phyloP scores from a whole-genome alignment of 2,113 vertebrate species.

The Lathamus discolor region DNA sequence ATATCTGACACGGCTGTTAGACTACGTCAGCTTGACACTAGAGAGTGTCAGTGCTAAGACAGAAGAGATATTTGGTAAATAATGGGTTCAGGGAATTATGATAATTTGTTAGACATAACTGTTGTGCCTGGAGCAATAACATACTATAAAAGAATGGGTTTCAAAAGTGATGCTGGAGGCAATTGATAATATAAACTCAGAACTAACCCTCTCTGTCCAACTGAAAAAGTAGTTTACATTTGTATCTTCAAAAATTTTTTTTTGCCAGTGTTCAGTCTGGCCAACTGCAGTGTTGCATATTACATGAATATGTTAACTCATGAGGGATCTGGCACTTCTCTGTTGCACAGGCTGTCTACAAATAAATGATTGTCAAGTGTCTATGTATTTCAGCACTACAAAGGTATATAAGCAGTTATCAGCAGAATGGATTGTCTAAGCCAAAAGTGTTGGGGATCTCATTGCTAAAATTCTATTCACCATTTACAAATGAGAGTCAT shows the following conservation, averaged over 20 bases:
- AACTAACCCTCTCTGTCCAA: background rate
- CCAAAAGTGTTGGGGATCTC: background rate
- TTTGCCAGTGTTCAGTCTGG: background rate
- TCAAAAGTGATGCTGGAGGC: background rate
- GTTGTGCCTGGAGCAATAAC: background rate
- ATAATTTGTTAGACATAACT: background rate
- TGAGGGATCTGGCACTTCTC: background rate
- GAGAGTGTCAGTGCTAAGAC: background rate
- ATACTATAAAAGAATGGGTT: background rate
- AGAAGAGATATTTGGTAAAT: background rate
- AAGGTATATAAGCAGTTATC: background rate
- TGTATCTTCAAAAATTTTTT: background rate
- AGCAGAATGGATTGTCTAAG: background rate
- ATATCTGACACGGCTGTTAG: background rate
- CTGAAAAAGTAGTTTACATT: background rate
- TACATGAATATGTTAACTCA: background rate
- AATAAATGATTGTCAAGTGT: background rate
- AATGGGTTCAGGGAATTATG: background rate
- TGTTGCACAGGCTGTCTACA: background rate
- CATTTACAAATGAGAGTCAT: background rate
- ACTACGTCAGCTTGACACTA: background rate
- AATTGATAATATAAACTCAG: background rate
- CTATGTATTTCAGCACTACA: background rate
- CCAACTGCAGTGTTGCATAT: background rate
- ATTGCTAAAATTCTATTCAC: background rate